Evolutionary conservation across 1,140 invertebrate genomes (phyloP).

Genomic region (Hetaerina americana): DNA sequence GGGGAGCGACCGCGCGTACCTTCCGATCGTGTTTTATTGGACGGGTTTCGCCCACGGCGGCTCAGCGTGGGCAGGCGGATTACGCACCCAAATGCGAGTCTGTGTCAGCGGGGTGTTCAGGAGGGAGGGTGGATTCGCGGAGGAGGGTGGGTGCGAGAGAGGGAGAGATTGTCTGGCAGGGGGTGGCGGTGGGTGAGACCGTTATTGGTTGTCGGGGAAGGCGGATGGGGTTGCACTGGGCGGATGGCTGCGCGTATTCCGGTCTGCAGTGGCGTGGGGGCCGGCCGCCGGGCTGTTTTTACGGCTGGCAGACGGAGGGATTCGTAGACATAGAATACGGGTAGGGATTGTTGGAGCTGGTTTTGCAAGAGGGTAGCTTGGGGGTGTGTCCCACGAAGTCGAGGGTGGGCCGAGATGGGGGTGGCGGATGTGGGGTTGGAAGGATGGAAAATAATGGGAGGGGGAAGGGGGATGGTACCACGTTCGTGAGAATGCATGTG

Average conservation of each 20-base stretch:
- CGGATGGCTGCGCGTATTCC: background rate
- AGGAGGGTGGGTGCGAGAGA: no score
- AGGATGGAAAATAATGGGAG: background rate
- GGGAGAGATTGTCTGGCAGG: background rate
- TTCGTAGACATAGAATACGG: background rate
- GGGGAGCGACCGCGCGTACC: background rate
- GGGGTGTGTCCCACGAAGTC: background rate
- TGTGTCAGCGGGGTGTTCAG: background rate
- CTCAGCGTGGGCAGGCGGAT: background rate
- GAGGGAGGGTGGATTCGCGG: background rate
- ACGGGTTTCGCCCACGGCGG: background rate
- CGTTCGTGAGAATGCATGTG: background rate
- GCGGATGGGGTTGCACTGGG: background rate
- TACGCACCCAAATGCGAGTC: background rate
- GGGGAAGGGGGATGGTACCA: background rate
- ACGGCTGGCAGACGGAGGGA: background rate
- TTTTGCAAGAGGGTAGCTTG: background rate
- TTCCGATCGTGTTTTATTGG: background rate
- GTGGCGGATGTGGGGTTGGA: background rate
- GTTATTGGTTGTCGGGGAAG: background rate
- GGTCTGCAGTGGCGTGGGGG: background rate
- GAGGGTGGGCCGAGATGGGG: background rate
- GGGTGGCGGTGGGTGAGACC: background rate
- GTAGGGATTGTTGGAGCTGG: background rate
- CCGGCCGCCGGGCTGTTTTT: background rate